Conservation (phyloP, 2,113 vertebrate genomes). For the Atlantisia rogersi region DNA sequence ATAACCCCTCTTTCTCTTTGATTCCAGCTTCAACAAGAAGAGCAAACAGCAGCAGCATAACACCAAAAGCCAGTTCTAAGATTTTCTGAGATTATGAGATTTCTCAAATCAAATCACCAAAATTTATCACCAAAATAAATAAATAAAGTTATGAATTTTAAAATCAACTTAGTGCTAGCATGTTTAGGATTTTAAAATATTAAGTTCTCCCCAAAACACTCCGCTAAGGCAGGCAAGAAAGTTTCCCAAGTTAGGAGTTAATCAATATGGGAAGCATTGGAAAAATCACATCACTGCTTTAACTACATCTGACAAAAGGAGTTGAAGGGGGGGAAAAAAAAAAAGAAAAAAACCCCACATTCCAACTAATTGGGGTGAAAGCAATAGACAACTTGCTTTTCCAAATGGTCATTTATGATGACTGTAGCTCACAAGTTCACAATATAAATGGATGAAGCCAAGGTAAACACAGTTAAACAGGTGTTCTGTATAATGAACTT, state of each 20-base stretch:
- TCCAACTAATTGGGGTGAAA: background rate
- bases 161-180: background rate
- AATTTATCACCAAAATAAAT: background rate
- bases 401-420: background rate
- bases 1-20: background rate
- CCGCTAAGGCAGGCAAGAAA: background rate
- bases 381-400: background rate
- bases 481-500: background rate
- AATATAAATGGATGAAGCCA: background rate
- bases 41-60: background rate
- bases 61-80: background rate
- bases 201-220: background rate
- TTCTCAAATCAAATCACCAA: background rate
- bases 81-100: background rate
- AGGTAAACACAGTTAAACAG: background rate
- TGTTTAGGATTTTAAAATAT: background rate
- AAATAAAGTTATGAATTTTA: background rate
- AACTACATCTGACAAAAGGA: background rate
- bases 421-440: background rate
- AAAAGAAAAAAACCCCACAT: rapidly evolving
- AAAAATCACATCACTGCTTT: background rate
- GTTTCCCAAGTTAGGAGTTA: background rate
- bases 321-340: rapidly evolving
- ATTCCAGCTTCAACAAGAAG: background rate
- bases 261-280: background rate